Evolutionary conservation across 2,797 vertebrate species (phyloP).

Genomic region (Paguma larvata): DNA sequence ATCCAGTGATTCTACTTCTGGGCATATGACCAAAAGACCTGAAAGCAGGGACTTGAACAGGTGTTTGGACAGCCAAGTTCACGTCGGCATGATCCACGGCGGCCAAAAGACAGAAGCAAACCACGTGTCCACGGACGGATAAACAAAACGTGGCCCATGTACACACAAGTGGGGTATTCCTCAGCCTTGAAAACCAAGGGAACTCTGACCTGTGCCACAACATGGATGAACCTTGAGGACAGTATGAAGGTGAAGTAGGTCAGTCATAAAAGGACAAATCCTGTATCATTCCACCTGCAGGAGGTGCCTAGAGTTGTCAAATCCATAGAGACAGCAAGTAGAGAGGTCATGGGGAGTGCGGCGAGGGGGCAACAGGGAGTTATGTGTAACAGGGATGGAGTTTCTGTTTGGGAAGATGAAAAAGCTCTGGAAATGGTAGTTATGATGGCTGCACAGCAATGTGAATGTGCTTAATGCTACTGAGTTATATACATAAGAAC

Average conservation of each 20-base stretch:
- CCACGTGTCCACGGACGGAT: rapidly evolving
- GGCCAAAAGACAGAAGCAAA: not conserved
- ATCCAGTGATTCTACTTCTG: not conserved
- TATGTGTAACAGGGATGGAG: rapidly evolving
- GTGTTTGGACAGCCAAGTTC: not conserved
- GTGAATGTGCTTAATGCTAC: no score
- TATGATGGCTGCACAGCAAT: not conserved
- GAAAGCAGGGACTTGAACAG: not conserved
- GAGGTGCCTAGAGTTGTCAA: not conserved
- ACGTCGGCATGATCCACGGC: rapidly evolving
- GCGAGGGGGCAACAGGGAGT: rapidly evolving
- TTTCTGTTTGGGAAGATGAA: not conserved
- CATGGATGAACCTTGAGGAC: not conserved
- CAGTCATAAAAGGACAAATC: not conserved
- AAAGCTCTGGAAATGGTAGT: not conserved
- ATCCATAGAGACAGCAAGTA: not conserved
- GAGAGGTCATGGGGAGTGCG: rapidly evolving
- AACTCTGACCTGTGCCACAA: not conserved
- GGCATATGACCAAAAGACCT: not conserved
- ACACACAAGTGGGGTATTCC: not conserved
- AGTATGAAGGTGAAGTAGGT: not conserved
- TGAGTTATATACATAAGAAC: not conserved
- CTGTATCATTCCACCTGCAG: rapidly evolving
- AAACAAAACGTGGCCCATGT: no score
- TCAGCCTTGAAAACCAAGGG: not conserved